These are phyloP conservation scores for Rhopilema esculentum DNA, from an alignment of 30 jellyfish, hydroid and myxozoan species.

Conservation along the genomic window DNA sequence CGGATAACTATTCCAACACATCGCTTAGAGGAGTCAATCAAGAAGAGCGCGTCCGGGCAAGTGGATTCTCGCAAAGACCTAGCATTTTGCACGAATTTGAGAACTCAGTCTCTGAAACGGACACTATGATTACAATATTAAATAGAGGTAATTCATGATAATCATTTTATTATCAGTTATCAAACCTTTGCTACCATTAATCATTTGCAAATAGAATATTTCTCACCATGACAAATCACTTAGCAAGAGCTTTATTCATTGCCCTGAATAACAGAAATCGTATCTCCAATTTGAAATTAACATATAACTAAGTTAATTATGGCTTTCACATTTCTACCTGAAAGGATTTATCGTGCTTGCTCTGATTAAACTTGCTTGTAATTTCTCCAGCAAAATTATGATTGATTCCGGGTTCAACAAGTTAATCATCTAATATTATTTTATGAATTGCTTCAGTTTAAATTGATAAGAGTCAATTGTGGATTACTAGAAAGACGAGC, in stretches of 20 bases:
- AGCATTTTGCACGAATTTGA: constrained; percentile 75
- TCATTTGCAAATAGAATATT: constrained; percentile 21
- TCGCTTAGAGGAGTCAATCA: constrained; percentile 57
- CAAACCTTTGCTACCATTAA: constrained; percentile 9
- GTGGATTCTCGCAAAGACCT: constrained; percentile 65
- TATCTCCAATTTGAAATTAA: neutral
- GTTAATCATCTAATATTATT: constrained; percentile 16
- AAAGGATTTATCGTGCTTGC: neutral
- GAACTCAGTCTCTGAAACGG: constrained; percentile 78
- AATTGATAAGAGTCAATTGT: constrained; percentile 30
- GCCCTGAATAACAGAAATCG: neutral
- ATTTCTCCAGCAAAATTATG: neutral
- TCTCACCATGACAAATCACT: constrained; percentile 26
- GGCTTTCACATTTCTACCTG: neutral
- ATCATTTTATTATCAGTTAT: constrained; percentile 41
- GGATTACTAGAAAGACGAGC: constrained; percentile 30
- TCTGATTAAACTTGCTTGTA: neutral
- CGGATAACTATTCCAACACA: constrained; percentile 55
- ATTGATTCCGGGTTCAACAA: constrained; percentile 32
- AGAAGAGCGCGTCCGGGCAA: constrained; percentile 61
- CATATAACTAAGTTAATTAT: neutral
- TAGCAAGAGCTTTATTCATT: neutral
- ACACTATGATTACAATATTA: constrained; percentile 73
- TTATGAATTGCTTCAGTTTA: constrained; percentile 18
- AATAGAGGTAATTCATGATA: constrained; percentile 77